Percentiles rank a stretch among this genome's conserved stretches.
Evolutionary conservation across 2,797 vertebrate species (phyloP).

Genomic region (Scolopax bukidnonensis): DNA sequence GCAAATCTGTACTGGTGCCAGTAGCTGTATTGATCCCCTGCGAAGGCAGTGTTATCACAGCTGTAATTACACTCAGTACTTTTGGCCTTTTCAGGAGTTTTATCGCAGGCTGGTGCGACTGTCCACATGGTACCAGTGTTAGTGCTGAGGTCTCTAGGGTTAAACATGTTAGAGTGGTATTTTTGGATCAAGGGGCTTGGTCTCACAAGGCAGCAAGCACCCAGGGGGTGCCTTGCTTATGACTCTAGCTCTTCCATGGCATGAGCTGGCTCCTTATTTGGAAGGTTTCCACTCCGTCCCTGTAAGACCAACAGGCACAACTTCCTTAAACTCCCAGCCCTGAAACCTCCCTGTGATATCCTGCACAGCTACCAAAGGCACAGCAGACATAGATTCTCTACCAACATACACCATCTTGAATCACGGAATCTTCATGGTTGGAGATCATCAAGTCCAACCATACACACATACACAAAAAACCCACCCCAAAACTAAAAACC

Average conservation of each 20-base stretch:
- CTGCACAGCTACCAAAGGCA: not conserved
- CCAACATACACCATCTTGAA: rapidly evolving
- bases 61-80: not conserved
- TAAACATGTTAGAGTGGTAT: not conserved
- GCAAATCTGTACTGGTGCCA: not conserved
- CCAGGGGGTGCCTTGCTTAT: not conserved
- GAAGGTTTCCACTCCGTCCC: not conserved
- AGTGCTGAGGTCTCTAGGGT: not conserved
- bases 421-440: too few species aligned
- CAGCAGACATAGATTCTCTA: not conserved
- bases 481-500: too few species aligned
- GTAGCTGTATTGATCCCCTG: not conserved
- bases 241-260: not conserved
- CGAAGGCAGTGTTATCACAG: not conserved
- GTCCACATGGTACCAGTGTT: not conserved
- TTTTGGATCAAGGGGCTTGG: not conserved
- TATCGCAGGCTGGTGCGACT: not conserved
- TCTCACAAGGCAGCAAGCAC: not conserved
- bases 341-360: not conserved
- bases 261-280: not conserved
- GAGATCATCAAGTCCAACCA: too few species aligned
- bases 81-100: not conserved
- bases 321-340: not conserved
- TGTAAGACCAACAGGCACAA: rapidly evolving
- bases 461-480: too few species aligned